phyloP scores from a whole-genome alignment of 1,140 invertebrate species.

The Anastrepha obliqua region DNA sequence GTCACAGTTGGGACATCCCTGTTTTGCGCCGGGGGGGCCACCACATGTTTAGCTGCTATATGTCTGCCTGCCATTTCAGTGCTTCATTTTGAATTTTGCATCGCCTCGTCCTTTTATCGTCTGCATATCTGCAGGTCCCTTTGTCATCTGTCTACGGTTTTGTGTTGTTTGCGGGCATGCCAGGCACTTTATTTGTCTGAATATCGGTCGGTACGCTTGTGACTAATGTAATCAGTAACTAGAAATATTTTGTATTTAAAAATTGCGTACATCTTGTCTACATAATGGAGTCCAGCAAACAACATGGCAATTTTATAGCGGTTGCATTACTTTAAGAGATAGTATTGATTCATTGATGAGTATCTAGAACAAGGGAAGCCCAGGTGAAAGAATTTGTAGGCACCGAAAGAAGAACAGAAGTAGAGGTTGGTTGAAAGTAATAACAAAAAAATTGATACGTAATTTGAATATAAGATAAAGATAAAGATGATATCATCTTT shows the following conservation, averaged over 20 bases:
- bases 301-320: neutral
- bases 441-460: no score
- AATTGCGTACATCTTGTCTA: neutral
- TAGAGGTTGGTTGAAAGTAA: no score
- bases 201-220: conserved; percentile 7
- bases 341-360: no score
- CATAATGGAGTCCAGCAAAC: conserved; percentile 11
- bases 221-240: conserved; percentile 24
- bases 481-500: no score
- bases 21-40: neutral
- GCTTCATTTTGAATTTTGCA: neutral
- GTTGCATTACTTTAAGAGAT: no score
- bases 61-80: conserved; percentile 37
- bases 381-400: no score
- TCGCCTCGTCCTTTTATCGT: neutral
- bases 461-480: no score
- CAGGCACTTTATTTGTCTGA: conserved; percentile 40
- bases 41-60: neutral
- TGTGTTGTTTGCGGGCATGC: neutral
- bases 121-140: conserved; percentile 17
- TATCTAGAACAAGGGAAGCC: no score
- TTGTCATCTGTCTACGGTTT: conserved; percentile 33
- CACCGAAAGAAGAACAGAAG: no score
- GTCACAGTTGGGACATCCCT: conserved; percentile 25
- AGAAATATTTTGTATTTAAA: neutral